Evolutionary conservation across 2,113 vertebrate species (phyloP).

Genomic region (Pipra filicauda): DNA sequence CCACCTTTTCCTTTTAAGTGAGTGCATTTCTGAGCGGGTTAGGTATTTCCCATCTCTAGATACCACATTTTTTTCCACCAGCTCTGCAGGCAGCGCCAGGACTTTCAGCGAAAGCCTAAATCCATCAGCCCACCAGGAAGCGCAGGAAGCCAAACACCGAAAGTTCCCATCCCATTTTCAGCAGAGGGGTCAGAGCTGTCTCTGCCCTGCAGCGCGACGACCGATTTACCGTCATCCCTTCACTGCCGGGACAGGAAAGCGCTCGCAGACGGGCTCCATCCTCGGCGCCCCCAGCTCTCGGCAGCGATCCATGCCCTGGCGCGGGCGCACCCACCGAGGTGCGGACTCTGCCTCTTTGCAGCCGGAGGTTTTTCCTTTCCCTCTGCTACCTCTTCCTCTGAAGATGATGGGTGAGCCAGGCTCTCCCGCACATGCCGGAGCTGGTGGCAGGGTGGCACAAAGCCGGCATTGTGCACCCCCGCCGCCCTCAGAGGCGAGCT

Average conservation of each 20-base stretch:
- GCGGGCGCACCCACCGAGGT: not conserved
- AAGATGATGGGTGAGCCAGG: not conserved
- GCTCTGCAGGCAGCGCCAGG: not conserved
- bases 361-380: not conserved
- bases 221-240: not conserved
- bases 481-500: conserved; percentile 40
- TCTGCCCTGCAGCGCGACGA: not conserved
- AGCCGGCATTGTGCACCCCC: conserved; percentile 60
- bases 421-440: not conserved
- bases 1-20: conserved; percentile 43
- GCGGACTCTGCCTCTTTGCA: rapidly evolving
- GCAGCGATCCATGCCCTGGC: not conserved
- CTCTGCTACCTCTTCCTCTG: not conserved
- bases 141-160: conserved; percentile 3
- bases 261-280: not conserved
- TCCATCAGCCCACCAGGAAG: conserved; percentile 43
- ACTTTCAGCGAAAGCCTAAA: conserved; percentile 28
- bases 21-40: not conserved
- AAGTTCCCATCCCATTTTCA: conserved; percentile 34
- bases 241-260: conserved; percentile 5
- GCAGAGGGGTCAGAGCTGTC: not conserved
- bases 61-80: conserved; percentile 50
- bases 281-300: not conserved
- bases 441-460: conserved; percentile 65
- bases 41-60: conserved; percentile 57